Conservation (phyloP, 2,888 invertebrate species). For the Polydrusus pterygomalis region DNA sequence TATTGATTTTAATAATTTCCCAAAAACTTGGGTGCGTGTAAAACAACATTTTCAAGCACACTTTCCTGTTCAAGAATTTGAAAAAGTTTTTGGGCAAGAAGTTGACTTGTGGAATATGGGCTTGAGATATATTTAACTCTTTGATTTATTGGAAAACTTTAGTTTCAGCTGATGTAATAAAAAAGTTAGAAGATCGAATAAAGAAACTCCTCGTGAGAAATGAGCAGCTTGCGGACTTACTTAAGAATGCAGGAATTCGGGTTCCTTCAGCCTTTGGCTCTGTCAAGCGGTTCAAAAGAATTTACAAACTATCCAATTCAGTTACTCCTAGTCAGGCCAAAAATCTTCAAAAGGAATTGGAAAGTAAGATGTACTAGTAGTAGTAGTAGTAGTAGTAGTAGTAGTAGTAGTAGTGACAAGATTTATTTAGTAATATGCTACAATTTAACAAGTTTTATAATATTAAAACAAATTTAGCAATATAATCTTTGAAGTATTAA, state of each 20-base stretch:
- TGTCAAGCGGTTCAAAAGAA: constrained; percentile 63
- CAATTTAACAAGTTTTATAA: no score
- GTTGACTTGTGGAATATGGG: no score
- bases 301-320: constrained; percentile 65
- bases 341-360: constrained; percentile 63
- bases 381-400: no score
- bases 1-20: no score
- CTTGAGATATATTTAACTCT: not conserved
- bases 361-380: constrained; percentile 68
- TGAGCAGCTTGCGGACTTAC: constrained; percentile 68
- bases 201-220: constrained; percentile 68
- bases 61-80: no score
- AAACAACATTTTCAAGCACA: no score
- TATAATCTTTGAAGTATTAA: no score
- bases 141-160: constrained; percentile 1
- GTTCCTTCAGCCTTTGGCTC: constrained; percentile 67
- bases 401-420: no score
- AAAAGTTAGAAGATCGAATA: constrained; percentile 68
- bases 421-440: no score
- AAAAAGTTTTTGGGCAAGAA: no score
- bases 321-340: constrained; percentile 66
- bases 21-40: no score
- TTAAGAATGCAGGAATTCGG: constrained; percentile 70
- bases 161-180: constrained; percentile 66
- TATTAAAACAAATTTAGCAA: no score